Conservation (phyloP, 2,888 invertebrate species). For the Choristoneura rosaceana region DNA sequence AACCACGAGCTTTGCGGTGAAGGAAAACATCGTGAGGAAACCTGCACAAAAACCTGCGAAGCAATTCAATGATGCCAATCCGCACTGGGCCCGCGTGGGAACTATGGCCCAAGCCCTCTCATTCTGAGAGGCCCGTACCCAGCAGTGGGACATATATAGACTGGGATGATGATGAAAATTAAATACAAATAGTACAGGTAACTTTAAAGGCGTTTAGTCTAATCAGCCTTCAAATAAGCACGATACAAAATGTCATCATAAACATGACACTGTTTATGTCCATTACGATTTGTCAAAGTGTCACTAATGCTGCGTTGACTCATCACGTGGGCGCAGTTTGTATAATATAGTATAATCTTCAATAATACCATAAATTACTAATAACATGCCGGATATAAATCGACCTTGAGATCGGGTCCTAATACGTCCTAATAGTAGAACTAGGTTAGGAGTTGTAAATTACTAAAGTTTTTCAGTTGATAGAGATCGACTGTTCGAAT, state of each 20-base stretch:
- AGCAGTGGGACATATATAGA: too few species aligned
- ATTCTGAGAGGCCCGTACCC: too few species aligned
- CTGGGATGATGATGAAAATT: too few species aligned
- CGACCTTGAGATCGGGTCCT: slow-evolving; percentile 31
- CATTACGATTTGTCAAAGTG: slow-evolving; percentile 46
- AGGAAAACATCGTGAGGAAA: too few species aligned
- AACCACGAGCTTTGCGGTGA: too few species aligned
- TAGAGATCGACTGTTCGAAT: slow-evolving; percentile 11
- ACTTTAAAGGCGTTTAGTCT: not conserved
- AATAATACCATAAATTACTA: slow-evolving; percentile 30
- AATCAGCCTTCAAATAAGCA: not conserved
- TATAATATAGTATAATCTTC: slow-evolving; percentile 35
- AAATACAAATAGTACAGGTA: too few species aligned
- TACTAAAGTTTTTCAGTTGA: slow-evolving; percentile 16
- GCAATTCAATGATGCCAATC: too few species aligned
- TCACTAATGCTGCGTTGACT: slow-evolving; percentile 43
- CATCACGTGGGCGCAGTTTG: slow-evolving; percentile 38
- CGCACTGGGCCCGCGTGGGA: too few species aligned
- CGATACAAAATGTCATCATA: slow-evolving; percentile 18
- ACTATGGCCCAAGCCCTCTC: too few species aligned
- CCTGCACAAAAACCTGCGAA: too few species aligned
- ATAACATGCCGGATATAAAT: slow-evolving; percentile 32
- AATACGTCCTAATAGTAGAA: slow-evolving; percentile 22
- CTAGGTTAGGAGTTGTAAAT: slow-evolving; percentile 14
- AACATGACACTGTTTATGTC: slow-evolving; percentile 29